Percentiles rank a stretch among this genome's conserved stretches.
phyloP scores from a whole-genome alignment of 1,140 invertebrate genomes.

The Chironomus tepperi region DNA sequence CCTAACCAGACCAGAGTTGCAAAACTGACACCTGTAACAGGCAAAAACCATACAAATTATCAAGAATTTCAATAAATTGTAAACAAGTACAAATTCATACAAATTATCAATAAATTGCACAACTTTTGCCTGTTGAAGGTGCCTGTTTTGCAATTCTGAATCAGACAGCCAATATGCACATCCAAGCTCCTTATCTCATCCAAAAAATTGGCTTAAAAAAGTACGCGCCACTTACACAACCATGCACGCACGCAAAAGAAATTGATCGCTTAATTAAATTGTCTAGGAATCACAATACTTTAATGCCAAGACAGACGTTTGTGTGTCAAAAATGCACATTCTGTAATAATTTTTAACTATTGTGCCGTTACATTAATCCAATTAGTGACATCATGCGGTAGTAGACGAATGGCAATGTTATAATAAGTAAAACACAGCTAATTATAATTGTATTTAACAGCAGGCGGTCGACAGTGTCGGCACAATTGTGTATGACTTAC shows the following conservation, averaged over 20 bases:
- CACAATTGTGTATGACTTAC: not conserved
- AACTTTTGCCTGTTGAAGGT: too few relatives aligned
- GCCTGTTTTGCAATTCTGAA: too few relatives aligned
- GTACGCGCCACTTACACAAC: too few relatives aligned
- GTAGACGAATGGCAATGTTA: not conserved
- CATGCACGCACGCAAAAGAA: not conserved
- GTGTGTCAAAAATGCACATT: not conserved
- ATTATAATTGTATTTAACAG: slow-evolving; percentile 17
- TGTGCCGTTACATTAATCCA: slow-evolving; percentile 22
- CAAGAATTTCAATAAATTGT: too few relatives aligned
- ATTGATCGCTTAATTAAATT: not conserved
- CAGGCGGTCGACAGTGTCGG: slow-evolving; percentile 3
- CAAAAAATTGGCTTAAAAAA: too few relatives aligned
- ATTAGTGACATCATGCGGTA: slow-evolving; percentile 18
- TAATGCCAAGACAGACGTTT: not conserved
- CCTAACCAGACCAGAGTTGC: too few relatives aligned
- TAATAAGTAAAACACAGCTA: slow-evolving; percentile 3
- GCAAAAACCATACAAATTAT: too few relatives aligned
- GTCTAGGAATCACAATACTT: not conserved
- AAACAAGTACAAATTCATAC: too few relatives aligned
- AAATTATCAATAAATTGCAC: too few relatives aligned
- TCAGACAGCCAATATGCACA: too few relatives aligned
- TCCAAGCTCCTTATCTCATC: too few relatives aligned
- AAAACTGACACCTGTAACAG: too few relatives aligned
- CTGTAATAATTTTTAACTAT: slow-evolving; percentile 10